These are phyloP conservation scores for Ovibos moschatus DNA, from an alignment of 2,113 vertebrate genomes.

Conservation along the genomic window DNA sequence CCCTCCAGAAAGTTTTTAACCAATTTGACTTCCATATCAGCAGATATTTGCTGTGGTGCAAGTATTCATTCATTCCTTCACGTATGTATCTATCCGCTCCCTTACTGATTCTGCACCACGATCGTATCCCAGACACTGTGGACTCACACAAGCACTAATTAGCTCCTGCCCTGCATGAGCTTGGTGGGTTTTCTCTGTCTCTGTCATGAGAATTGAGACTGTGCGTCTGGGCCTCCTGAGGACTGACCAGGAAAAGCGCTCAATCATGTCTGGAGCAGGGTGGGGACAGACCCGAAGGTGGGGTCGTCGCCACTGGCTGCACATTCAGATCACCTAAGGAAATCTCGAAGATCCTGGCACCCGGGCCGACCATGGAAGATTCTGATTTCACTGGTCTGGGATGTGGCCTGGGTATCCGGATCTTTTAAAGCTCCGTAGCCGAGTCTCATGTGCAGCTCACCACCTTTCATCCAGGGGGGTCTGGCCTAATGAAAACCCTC, in stretches of 20 bases:
- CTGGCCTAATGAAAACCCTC: neutral
- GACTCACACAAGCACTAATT: neutral
- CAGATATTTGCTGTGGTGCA: neutral
- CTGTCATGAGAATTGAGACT: neutral
- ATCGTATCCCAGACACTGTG: neutral
- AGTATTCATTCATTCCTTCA: neutral
- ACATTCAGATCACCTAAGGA: neutral
- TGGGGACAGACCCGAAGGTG: neutral
- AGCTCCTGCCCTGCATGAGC: neutral
- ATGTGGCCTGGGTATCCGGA: neutral
- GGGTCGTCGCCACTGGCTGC: neutral
- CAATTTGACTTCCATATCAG: constrained; percentile 37
- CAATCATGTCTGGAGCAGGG: neutral
- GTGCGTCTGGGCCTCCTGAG: neutral
- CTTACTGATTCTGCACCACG: neutral
- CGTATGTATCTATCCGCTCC: neutral
- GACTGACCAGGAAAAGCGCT: neutral
- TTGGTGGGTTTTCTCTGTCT: neutral
- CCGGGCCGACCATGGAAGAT: neutral
- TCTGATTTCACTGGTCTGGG: neutral
- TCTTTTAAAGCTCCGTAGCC: neutral
- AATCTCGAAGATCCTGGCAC: neutral
- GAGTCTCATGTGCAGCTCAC: neutral
- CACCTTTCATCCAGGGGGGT: neutral
- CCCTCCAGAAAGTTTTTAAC: constrained; percentile 45